These are phyloP conservation scores for Phenganax stokvisi DNA, from an alignment of 92 coral and sea anemone genomes.

Conservation along the genomic window DNA sequence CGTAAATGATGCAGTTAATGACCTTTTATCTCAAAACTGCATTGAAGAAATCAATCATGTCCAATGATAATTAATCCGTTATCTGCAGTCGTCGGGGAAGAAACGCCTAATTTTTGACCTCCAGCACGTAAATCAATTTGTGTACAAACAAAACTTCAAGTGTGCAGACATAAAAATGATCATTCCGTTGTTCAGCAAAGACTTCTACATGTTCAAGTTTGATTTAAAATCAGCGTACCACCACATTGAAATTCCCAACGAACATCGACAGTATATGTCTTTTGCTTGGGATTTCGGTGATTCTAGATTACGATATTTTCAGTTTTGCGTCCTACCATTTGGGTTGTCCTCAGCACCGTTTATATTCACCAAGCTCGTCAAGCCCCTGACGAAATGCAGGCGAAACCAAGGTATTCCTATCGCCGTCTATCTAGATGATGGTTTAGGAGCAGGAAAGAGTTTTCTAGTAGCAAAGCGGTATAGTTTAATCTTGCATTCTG, in stretches of 20 bases:
- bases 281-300: conserved; percentile 8
- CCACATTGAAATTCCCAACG: not conserved
- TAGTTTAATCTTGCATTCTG: conserved; percentile 24
- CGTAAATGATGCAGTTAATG: not conserved
- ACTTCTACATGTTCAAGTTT: conserved; percentile 2
- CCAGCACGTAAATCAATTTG: conserved; percentile 22
- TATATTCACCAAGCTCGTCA: conserved; percentile 7
- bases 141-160: conserved; percentile 38
- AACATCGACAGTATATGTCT: not conserved
- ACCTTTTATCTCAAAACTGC: not conserved
- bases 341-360: conserved; percentile 7
- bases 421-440: conserved; percentile 22
- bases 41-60: not conserved
- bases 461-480: conserved; percentile 2
- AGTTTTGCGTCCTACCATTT: conserved; percentile 15
- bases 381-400: not conserved
- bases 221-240: conserved; percentile 3
- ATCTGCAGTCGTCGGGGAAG: conserved; percentile 43
- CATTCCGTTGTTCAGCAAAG: not conserved
- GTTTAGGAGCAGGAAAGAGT: not conserved
- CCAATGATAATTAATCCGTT: conserved; percentile 33
- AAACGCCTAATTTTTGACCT: conserved; percentile 32
- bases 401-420: not conserved
- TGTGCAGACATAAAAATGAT: conserved; percentile 23
- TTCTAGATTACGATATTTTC: not conserved